Evolutionary conservation across 2,113 vertebrate species (phyloP).

Genomic region (Pseudopipra pipra): DNA sequence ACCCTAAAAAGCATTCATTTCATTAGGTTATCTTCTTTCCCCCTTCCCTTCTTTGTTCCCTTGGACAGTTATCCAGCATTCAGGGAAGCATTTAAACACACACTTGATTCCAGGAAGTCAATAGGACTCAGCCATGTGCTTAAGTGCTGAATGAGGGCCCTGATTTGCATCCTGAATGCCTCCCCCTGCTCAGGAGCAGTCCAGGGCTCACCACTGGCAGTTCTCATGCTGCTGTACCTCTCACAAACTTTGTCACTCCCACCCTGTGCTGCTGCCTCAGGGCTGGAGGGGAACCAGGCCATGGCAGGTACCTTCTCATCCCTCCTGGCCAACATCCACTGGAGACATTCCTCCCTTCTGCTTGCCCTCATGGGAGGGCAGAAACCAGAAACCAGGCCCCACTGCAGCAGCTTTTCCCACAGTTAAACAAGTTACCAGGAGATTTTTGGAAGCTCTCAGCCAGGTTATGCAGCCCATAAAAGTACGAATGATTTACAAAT

Average conservation of each 20-base stretch:
- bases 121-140: background rate
- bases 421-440: constrained; percentile 60
- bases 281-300: background rate
- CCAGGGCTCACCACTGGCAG: background rate
- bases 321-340: background rate
- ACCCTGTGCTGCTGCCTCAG: background rate
- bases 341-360: background rate
- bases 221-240: background rate
- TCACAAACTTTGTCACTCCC: background rate
- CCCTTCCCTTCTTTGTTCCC: background rate
- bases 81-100: background rate
- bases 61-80: background rate
- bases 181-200: background rate
- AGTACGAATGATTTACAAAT: constrained; percentile 76
- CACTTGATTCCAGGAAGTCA: background rate
- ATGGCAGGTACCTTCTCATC: background rate
- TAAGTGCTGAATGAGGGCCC: constrained; percentile 17
- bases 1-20: background rate
- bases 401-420: background rate
- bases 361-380: background rate
- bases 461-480: constrained; percentile 72
- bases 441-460: constrained; percentile 66
- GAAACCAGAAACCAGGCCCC: background rate
- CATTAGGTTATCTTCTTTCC: background rate
- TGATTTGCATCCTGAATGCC: constrained; percentile 2